phyloP scores from a whole-genome alignment of 1,140 invertebrate genomes.

The Ganaspis sp. region DNA sequence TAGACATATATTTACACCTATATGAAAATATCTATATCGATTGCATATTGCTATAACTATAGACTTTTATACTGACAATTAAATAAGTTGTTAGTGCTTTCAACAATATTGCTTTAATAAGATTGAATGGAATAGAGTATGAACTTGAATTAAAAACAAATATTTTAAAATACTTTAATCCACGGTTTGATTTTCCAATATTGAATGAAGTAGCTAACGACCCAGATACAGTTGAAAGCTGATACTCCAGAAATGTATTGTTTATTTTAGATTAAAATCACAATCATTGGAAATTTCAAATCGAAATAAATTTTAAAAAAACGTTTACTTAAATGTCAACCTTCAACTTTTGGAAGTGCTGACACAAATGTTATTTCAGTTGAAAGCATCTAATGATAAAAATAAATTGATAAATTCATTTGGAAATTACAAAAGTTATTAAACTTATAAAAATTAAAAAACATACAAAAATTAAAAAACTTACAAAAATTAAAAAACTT shows the following conservation, averaged over 20 bases:
- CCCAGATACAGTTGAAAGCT: not conserved
- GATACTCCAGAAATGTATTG: not conserved
- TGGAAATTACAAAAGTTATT: not conserved
- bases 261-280: slow-evolving; percentile 11
- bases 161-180: not conserved
- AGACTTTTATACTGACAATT: too few relatives aligned
- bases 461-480: too few relatives aligned
- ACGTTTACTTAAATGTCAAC: not conserved
- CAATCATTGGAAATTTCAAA: slow-evolving; percentile 5
- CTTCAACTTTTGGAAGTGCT: not conserved
- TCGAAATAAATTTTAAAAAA: not conserved
- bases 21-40: too few relatives aligned
- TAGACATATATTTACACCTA: too few relatives aligned
- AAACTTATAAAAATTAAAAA: too few relatives aligned
- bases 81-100: too few relatives aligned
- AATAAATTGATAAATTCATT: not conserved
- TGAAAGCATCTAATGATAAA: not conserved
- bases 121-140: too few relatives aligned
- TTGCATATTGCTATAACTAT: too few relatives aligned
- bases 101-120: too few relatives aligned
- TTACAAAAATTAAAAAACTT: too few relatives aligned
- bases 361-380: not conserved
- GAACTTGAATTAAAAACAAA: not conserved
- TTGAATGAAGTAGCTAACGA: not conserved
- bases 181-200: slow-evolving; percentile 1